phyloP scores from a whole-genome alignment of 2,113 vertebrate species.

The Tychaedon coryphoeus region DNA sequence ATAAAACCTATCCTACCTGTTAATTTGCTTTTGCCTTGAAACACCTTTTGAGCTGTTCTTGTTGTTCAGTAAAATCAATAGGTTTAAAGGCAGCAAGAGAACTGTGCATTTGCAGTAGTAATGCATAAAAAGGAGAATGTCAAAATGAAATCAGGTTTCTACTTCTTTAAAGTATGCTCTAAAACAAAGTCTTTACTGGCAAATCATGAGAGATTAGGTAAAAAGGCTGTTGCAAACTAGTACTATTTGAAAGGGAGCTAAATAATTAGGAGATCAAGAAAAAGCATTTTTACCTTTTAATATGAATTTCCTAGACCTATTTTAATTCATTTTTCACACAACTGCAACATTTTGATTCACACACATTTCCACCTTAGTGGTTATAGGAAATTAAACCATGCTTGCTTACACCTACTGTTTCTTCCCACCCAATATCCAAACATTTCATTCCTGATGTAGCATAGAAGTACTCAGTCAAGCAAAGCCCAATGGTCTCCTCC shows the following conservation, averaged over 20 bases:
- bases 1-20: neutral
- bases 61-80: neutral
- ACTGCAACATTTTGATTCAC: neutral
- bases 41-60: neutral
- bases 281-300: neutral
- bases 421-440: neutral
- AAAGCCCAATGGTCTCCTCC: neutral
- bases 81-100: neutral
- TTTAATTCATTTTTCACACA: neutral
- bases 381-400: neutral
- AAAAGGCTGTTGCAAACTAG: neutral
- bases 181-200: neutral
- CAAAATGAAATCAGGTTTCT: neutral
- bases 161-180: neutral
- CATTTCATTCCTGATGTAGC: neutral
- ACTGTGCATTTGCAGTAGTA: accelerated
- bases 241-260: neutral
- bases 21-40: neutral
- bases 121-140: neutral
- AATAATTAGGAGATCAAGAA: neutral
- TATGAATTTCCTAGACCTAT: neutral
- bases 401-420: neutral
- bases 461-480: neutral
- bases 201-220: neutral
- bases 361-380: neutral